phyloP scores from a whole-genome alignment of 2,888 invertebrate genomes.

The Electrophaes corylata region DNA sequence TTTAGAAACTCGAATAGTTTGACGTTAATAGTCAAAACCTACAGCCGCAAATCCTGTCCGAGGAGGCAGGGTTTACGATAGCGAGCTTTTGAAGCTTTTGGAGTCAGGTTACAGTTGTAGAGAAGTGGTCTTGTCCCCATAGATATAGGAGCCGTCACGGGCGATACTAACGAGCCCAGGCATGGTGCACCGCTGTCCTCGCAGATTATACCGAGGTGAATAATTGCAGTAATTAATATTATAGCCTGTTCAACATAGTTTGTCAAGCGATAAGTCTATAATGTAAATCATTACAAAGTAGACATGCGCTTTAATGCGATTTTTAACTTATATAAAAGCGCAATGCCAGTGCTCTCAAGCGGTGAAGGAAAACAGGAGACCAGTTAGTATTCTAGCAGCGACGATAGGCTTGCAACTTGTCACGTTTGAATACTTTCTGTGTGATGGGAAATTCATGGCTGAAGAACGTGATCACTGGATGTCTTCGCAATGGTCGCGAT shows the following conservation, averaged over 20 bases:
- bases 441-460: too few relatives aligned
- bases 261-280: constrained; percentile 18
- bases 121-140: constrained; percentile 32
- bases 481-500: too few relatives aligned
- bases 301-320: too few relatives aligned
- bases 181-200: constrained; percentile 38
- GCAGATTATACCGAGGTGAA: constrained; percentile 32
- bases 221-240: constrained; percentile 40
- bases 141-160: constrained; percentile 32
- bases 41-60: constrained; percentile 39
- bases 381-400: too few relatives aligned
- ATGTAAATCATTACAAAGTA: constrained; percentile 12
- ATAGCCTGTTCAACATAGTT: constrained; percentile 28
- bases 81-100: constrained; percentile 33
- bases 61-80: constrained; percentile 39
- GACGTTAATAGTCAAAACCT: constrained; percentile 40
- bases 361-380: too few relatives aligned
- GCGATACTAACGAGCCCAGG: constrained; percentile 35
- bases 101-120: constrained; percentile 38
- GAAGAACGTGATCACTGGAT: too few relatives aligned
- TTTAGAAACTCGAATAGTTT: constrained; percentile 38
- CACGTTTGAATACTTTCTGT: too few relatives aligned
- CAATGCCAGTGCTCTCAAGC: too few relatives aligned
- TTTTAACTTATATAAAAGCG: not conserved
- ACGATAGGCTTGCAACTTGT: too few relatives aligned